Percentiles rank a stretch among this genome's conserved stretches.
These are phyloP conservation scores for Oscarella lobularis DNA, from an alignment of 37 sponge, comb jelly and placozoan species.

Conservation along the genomic window DNA sequence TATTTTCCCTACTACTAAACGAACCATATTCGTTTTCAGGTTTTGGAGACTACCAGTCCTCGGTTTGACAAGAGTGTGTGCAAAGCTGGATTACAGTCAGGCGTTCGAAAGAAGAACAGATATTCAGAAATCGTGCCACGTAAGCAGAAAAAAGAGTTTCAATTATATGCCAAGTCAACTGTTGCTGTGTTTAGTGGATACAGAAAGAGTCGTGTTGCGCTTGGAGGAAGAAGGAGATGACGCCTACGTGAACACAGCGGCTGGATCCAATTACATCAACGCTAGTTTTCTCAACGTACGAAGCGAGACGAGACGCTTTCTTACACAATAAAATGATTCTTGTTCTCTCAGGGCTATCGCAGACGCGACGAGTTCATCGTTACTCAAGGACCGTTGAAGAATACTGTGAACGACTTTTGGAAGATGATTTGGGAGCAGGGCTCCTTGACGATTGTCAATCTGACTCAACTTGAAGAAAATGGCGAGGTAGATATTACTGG, in stretches of 20 bases:
- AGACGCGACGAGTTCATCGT: conserved; percentile 55
- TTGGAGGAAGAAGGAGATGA: not conserved
- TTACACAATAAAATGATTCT: too few species aligned
- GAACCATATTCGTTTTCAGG: not conserved
- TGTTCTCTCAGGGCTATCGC: conserved; percentile 46
- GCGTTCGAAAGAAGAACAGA: conserved; percentile 42
- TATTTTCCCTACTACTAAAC: too few species aligned
- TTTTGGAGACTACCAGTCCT: not conserved
- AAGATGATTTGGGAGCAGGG: conserved; percentile 80
- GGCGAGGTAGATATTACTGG: not conserved
- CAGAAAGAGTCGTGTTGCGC: not conserved
- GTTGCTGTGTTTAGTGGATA: not conserved
- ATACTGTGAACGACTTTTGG: conserved; percentile 73
- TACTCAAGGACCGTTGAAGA: conserved; percentile 56
- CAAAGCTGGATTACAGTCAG: not conserved
- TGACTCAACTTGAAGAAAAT: conserved; percentile 48
- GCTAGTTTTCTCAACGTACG: not conserved
- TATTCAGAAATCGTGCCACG: conserved; percentile 38
- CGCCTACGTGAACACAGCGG: not conserved
- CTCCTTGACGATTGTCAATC: conserved; percentile 50
- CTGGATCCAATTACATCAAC: not conserved
- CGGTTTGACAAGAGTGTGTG: not conserved
- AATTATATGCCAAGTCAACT: too few species aligned
- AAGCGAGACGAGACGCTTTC: too few species aligned
- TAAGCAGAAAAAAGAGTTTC: conserved; percentile 17